A percentile compares a stretch with the other conserved stretches of the same genome.
These are phyloP conservation scores for Helicoverpa zea DNA, from an alignment of 1,140 invertebrate genomes.

Conservation along the genomic window DNA sequence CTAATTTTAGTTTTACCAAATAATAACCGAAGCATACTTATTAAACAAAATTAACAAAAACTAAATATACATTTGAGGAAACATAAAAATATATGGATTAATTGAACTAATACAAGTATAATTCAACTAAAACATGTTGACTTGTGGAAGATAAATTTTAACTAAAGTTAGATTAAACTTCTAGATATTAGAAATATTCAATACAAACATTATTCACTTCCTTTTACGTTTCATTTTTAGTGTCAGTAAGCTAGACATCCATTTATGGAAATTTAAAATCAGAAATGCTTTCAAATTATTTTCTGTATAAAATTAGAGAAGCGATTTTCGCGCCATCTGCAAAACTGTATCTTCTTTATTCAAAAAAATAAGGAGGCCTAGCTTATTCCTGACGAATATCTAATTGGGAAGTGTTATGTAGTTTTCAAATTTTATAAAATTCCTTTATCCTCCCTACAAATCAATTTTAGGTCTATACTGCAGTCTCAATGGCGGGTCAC, in stretches of 20 bases:
- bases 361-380: slow-evolving; percentile 6
- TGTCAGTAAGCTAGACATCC: slow-evolving; percentile 29
- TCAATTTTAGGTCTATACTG: slow-evolving; percentile 94
- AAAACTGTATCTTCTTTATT: neutral
- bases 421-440: slow-evolving; percentile 40
- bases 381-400: neutral
- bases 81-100: slow-evolving; percentile 28
- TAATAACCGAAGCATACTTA: slow-evolving; percentile 26
- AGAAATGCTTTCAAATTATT: too few species aligned
- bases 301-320: neutral
- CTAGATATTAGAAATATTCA: slow-evolving; percentile 5
- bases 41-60: slow-evolving; percentile 42
- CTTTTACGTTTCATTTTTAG: slow-evolving; percentile 4
- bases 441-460: slow-evolving; percentile 76
- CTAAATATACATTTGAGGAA: slow-evolving; percentile 40
- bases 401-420: slow-evolving; percentile 3
- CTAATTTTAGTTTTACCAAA: slow-evolving; percentile 31
- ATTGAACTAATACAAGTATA: slow-evolving; percentile 44
- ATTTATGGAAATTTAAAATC: neutral
- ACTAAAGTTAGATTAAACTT: slow-evolving; percentile 21
- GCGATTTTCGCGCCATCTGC: neutral
- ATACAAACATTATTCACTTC: slow-evolving; percentile 20
- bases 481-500: slow-evolving; percentile 94
- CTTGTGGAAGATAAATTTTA: slow-evolving; percentile 35
- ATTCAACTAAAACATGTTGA: slow-evolving; percentile 37